phyloP scores from a whole-genome alignment of 2,113 vertebrate species.

The Solenodon paradoxus region DNA sequence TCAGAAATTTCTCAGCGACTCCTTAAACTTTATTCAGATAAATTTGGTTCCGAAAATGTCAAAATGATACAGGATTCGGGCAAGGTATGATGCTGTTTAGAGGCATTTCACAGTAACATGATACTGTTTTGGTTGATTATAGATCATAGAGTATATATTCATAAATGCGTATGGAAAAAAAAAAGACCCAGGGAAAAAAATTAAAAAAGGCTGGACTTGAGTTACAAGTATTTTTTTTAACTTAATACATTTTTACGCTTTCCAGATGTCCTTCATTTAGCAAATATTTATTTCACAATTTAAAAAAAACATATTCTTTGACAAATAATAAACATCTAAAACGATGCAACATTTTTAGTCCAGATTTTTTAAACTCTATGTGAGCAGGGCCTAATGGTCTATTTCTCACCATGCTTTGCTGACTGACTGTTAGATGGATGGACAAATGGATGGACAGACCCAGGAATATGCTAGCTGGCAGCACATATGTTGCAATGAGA shows the following conservation, averaged over 20 bases:
- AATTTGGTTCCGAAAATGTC: constrained; percentile 98
- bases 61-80: constrained; percentile 99
- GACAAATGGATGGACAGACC: neutral
- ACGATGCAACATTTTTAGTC: neutral
- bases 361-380: neutral
- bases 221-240: neutral
- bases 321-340: neutral
- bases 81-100: constrained; percentile 83
- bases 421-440: neutral
- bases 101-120: neutral
- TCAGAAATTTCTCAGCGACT: constrained; percentile 98
- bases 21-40: constrained; percentile 97
- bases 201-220: neutral
- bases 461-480: neutral
- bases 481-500: neutral
- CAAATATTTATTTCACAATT: constrained; percentile 7
- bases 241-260: neutral
- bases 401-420: neutral
- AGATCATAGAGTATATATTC: neutral
- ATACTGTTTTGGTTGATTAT: neutral
- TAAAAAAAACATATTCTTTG: constrained; percentile 5
- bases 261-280: neutral
- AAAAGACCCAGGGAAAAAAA: neutral
- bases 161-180: neutral
- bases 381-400: neutral